phyloP scores from a whole-genome alignment of 2,888 invertebrate genomes.

The Metellina segmentata region DNA sequence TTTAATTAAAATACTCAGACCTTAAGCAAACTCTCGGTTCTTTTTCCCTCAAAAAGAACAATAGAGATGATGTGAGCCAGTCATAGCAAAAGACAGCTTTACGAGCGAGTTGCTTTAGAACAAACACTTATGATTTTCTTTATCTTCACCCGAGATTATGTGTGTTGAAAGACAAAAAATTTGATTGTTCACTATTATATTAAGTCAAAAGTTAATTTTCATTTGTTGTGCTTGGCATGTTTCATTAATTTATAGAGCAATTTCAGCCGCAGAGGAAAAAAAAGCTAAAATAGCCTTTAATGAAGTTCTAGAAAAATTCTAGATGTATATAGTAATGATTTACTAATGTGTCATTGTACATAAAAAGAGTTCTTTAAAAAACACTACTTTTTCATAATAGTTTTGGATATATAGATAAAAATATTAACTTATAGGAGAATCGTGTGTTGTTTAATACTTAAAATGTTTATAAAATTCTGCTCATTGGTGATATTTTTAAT shows the following conservation, averaged over 20 bases:
- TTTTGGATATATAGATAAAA: too few relatives aligned
- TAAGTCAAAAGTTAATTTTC: slow-evolving; percentile 24
- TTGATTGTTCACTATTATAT: slow-evolving; percentile 5
- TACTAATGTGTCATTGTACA: not conserved
- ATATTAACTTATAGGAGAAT: too few relatives aligned
- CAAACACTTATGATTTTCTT: slow-evolving; percentile 48
- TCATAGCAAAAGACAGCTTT: slow-evolving; percentile 3
- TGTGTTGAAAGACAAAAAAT: not conserved
- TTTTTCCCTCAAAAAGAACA: not conserved
- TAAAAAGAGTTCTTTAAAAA: too few relatives aligned
- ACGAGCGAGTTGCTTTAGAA: slow-evolving; percentile 8
- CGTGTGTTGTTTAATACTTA: too few relatives aligned
- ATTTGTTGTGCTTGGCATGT: slow-evolving; percentile 9
- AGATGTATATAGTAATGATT: not conserved
- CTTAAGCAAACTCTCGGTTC: slow-evolving; percentile 9
- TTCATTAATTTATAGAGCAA: slow-evolving; percentile 22
- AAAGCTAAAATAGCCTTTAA: not conserved
- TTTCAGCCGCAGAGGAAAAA: not conserved
- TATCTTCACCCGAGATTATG: not conserved
- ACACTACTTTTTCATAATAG: too few relatives aligned
- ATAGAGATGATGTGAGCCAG: not conserved
- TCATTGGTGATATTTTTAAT: too few relatives aligned
- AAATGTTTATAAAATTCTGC: too few relatives aligned
- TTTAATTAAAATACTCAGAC: slow-evolving; percentile 47
- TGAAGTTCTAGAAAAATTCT: not conserved